Evolutionary conservation across 1,140 invertebrate genomes (phyloP).

Genomic region (Colletes gigas): DNA sequence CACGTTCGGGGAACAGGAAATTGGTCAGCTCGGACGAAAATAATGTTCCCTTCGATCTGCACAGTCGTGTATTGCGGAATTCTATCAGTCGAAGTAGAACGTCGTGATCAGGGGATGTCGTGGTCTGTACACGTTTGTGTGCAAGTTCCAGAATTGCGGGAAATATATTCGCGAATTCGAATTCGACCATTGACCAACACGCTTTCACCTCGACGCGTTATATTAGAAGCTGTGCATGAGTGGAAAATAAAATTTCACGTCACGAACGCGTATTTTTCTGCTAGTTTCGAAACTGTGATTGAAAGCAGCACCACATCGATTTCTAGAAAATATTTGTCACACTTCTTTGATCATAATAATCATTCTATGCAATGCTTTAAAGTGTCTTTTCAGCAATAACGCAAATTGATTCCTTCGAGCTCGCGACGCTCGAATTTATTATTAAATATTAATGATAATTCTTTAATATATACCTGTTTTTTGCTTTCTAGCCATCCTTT

Average conservation of each 20-base stretch:
- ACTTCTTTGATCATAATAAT: too few relatives aligned
- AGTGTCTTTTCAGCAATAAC: too few relatives aligned
- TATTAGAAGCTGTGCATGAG: not conserved
- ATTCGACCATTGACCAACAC: not conserved
- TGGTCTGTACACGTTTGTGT: too few relatives aligned
- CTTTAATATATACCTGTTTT: too few relatives aligned
- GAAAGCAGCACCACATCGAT: too few relatives aligned
- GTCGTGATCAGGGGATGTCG: not conserved
- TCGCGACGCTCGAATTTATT: too few relatives aligned
- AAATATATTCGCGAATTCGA: not conserved
- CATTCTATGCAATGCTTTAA: too few relatives aligned
- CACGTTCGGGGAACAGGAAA: constrained; percentile 35
- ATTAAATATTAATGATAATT: too few relatives aligned
- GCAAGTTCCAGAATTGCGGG: not conserved
- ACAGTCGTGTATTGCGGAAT: constrained; percentile 14
- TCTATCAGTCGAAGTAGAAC: constrained; percentile 17
- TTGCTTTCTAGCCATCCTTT: too few relatives aligned
- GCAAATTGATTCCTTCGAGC: too few relatives aligned
- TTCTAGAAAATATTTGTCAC: not conserved
- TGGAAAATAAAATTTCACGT: not conserved
- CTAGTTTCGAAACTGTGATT: too few relatives aligned
- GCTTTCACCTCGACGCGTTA: not conserved
- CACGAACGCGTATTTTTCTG: not conserved
- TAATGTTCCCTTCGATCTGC: constrained; percentile 26
- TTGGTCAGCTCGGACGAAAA: constrained; percentile 30